Conservation (phyloP, 2,888 invertebrate genomes). For the Mamestra brassicae region DNA sequence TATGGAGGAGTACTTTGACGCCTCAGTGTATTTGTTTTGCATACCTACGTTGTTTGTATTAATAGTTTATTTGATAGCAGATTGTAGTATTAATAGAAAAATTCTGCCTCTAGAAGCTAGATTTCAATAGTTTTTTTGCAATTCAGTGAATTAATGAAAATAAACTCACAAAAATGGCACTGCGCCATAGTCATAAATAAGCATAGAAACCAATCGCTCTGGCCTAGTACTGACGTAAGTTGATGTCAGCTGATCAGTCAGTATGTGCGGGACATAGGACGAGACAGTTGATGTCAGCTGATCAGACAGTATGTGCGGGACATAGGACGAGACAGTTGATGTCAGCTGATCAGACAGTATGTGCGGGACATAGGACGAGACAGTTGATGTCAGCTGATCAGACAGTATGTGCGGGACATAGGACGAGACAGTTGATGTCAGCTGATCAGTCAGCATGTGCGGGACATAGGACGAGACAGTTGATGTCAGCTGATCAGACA, state of each 20-base stretch:
- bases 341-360: no score
- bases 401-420: not conserved
- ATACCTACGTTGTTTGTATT: no score
- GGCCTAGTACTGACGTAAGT: not conserved
- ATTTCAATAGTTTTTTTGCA: not conserved
- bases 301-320: conserved; percentile 6
- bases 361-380: no score
- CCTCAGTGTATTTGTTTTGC: no score
- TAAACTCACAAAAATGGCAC: not conserved
- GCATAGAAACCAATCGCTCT: not conserved
- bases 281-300: not conserved
- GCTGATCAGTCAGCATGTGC: no score
- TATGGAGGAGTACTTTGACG: no score
- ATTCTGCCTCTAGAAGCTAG: no score
- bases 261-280: no score
- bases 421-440: not conserved
- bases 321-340: not conserved
- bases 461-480: no score
- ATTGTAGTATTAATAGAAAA: no score
- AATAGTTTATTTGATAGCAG: no score
- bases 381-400: not conserved
- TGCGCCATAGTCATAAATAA: not conserved
- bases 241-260: conserved; percentile 6
- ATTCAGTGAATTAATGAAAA: not conserved
- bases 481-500: not conserved